Base-by-base conservation (phyloP, 1,140 invertebrate genomes). In the Drosophila trapezifrons region DNA sequence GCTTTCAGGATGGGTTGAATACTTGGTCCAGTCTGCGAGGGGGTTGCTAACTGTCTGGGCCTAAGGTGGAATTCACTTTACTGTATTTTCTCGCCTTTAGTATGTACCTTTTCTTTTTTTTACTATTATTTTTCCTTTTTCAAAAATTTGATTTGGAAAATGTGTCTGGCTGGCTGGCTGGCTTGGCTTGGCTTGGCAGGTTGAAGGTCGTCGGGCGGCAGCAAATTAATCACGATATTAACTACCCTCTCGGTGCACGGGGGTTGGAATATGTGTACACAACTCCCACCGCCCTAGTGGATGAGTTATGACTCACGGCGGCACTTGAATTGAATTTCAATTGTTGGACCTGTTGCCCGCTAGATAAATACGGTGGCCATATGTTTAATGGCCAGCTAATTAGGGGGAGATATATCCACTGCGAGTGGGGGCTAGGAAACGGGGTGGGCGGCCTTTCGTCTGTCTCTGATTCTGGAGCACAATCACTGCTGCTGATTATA, bases 211-310 rank as follows among this genome's bases (percentile, higher is more conserved):
- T 40, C 54, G 43, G 64, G 59, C 64, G 54, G 60, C 35, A 66
- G 70, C 73, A 69, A 89, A 84, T 89, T 90, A 89, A 89, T 89
- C 85, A 80, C 63, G 81, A 79, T 87, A 80, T 83, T 83, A 87
- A 89, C 84, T 79, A 89, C 84, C 84, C 80, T 76, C 37, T 45
- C 45, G 37, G 63, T 57, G 43, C 51, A 73, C 47, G 40, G 54
- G 43, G 64, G 49, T 70, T 72, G 43, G 57, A 20, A 35, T 32
- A 1, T 20, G 15, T 35, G 12, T 8, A 17, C 38, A 40, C 51
- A 54, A 54, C 29, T 15, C 49, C 20, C 18, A 20, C 32, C n/a
- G 35, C 51, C 46, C 47, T 52, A 32, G 27, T 59, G 64, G 32
- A 60, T 74, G 76, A 83, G 76, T 78, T 83, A 72, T 80, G 84